A percentile compares a stretch with the other conserved stretches of the same genome.
phyloP scores from a whole-genome alignment of 2,797 vertebrate genomes.

The Geotrypetes seraphini region DNA sequence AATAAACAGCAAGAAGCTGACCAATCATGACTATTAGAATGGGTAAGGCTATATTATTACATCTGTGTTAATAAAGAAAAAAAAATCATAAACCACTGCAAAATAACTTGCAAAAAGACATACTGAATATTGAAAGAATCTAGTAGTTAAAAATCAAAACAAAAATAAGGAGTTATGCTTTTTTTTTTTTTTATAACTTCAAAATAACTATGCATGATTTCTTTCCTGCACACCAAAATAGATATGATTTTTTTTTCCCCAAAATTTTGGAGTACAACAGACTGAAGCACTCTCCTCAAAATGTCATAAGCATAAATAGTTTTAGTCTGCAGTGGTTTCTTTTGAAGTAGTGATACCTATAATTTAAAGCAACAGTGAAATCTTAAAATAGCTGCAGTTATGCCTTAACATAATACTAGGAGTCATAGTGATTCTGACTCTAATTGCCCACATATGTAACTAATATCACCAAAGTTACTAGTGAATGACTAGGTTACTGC shows the following conservation, averaged over 20 bases:
- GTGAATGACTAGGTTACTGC: conserved; percentile 35
- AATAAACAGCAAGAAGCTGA: too few species aligned
- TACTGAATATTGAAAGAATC: conserved; percentile 11
- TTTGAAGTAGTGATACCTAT: conserved; percentile 70
- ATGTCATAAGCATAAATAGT: conserved; percentile 56
- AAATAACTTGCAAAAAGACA: conserved; percentile 13
- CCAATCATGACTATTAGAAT: conserved; percentile 1
- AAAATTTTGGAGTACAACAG: conserved; percentile 38
- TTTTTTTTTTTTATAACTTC: not conserved
- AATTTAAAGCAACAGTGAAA: conserved; percentile 70
- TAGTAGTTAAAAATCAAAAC: conserved; percentile 15
- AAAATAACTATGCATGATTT: not conserved
- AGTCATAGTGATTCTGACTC: conserved; percentile 40
- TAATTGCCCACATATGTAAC: conserved; percentile 62
- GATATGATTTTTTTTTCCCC: conserved; percentile 16
- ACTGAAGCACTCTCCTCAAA: conserved; percentile 46
- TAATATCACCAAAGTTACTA: conserved; percentile 44
- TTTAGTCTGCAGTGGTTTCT: conserved; percentile 52
- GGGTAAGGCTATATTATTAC: too few species aligned
- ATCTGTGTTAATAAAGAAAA: not conserved
- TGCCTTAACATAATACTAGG: conserved; percentile 37
- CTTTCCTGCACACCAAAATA: conserved; percentile 19
- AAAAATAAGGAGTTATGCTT: conserved; percentile 10
- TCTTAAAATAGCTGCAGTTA: conserved; percentile 48
- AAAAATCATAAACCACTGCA: conserved; percentile 6